Percentiles rank a stretch among this genome's conserved stretches.
These are phyloP conservation scores for Amphilophus citrinellus DNA, from an alignment of 2,113 vertebrate genomes.

Conservation along the genomic window DNA sequence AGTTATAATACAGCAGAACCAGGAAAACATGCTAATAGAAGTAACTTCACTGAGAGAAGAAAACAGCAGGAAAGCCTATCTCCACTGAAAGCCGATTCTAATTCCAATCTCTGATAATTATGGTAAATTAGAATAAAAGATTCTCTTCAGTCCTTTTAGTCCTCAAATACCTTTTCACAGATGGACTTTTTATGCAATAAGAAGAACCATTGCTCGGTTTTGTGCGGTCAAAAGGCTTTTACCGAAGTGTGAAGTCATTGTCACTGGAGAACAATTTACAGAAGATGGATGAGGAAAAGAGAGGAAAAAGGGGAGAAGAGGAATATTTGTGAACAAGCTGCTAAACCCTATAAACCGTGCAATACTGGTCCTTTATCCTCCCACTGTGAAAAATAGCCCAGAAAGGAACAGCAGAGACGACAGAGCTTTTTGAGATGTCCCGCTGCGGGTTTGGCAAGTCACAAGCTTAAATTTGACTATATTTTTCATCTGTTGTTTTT, in stretches of 20 bases:
- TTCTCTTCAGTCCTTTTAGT: neutral
- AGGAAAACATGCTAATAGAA: neutral
- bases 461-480: conserved; percentile 20
- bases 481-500: conserved; percentile 48
- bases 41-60: neutral
- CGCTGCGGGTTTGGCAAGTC: conserved; percentile 38
- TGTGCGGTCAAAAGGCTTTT: neutral
- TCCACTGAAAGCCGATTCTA: neutral
- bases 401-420: conserved; percentile 14
- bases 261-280: conserved; percentile 6
- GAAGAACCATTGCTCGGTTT: neutral
- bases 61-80: neutral
- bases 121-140: neutral
- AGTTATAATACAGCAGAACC: neutral
- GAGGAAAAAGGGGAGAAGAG: neutral
- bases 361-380: neutral
- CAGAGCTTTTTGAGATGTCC: conserved; percentile 13
- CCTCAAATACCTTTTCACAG: neutral
- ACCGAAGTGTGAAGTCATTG: conserved; percentile 51
- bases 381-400: conserved; percentile 19
- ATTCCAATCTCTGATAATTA: neutral
- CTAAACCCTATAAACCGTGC: conserved; percentile 19
- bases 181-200: neutral
- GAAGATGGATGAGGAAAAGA: conserved; percentile 43
- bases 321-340: conserved; percentile 35